These are phyloP conservation scores for Rhogogaster chlorosoma DNA, from an alignment of 2,888 invertebrate species.

Conservation along the genomic window DNA sequence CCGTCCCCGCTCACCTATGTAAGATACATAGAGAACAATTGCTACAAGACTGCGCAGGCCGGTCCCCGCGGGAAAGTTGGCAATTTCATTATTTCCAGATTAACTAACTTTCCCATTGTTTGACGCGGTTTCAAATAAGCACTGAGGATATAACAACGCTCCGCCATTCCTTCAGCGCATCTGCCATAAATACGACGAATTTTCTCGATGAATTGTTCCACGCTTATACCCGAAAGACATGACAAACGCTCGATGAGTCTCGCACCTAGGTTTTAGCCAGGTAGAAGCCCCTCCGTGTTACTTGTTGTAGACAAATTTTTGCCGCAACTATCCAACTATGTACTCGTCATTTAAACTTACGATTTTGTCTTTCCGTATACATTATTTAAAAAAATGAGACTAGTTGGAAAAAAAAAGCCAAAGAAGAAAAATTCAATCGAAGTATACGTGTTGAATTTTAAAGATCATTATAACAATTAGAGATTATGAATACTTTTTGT, in stretches of 20 bases:
- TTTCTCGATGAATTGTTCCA: constrained; percentile 15
- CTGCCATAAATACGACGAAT: constrained; percentile 43
- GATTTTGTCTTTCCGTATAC: not conserved
- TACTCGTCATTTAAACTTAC: not conserved
- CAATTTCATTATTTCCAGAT: constrained; percentile 37
- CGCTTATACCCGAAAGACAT: constrained; percentile 17
- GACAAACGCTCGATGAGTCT: constrained; percentile 42
- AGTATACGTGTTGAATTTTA: not conserved
- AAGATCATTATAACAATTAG: not conserved
- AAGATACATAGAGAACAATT: not conserved
- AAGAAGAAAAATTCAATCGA: not conserved
- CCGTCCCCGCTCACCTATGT: not conserved
- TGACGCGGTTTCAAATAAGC: constrained; percentile 3
- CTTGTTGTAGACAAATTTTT: constrained; percentile 7
- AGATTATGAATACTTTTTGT: not conserved
- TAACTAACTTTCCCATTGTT: constrained; percentile 37
- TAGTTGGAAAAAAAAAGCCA: not conserved
- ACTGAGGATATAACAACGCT: not conserved
- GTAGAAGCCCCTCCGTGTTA: constrained; percentile 22
- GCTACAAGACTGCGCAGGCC: not conserved
- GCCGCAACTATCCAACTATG: not conserved
- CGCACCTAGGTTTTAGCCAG: constrained; percentile 18
- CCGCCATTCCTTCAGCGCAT: not conserved
- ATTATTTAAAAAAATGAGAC: not conserved
- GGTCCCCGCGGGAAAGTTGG: constrained; percentile 16